A percentile compares a stretch with the other conserved stretches of the same genome.
phyloP scores from a whole-genome alignment of 2,797 vertebrate genomes.

The Margarornis squamiger region DNA sequence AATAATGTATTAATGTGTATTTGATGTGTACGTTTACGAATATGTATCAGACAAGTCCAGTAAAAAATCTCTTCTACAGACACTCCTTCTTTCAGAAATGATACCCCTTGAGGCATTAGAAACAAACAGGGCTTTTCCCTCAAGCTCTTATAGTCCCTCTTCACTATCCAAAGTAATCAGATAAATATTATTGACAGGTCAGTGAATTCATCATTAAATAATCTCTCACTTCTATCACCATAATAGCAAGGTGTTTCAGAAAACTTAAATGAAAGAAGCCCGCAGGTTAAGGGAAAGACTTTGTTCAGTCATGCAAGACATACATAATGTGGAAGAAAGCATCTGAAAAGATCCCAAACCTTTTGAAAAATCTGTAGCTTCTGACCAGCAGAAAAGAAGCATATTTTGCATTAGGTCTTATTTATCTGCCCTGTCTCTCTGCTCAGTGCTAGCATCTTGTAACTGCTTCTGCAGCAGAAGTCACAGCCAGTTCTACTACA shows the following conservation, averaged over 20 bases:
- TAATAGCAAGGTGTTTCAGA: constrained; percentile 4
- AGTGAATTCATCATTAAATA: constrained; percentile 52
- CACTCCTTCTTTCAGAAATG: constrained; percentile 7
- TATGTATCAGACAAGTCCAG: constrained; percentile 34
- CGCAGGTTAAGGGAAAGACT: not conserved
- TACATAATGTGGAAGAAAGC: constrained; percentile 18
- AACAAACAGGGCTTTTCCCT: constrained; percentile 51
- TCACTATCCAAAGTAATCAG: constrained; percentile 43
- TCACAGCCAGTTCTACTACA: not conserved
- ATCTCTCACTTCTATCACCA: constrained; percentile 32
- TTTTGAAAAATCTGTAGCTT: constrained; percentile 6
- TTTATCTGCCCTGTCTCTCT: not conserved
- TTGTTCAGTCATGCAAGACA: not conserved
- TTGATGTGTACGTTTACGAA: constrained; percentile 56
- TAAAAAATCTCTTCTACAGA: constrained; percentile 27
- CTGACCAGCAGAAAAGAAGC: constrained; percentile 15
- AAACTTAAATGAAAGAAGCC: constrained; percentile 24
- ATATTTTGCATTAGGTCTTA: constrained; percentile 7
- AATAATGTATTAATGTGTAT: constrained; percentile 64
- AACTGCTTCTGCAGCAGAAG: not conserved
- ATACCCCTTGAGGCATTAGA: constrained; percentile 57
- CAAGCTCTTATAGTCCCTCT: constrained; percentile 18
- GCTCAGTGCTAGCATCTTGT: not conserved
- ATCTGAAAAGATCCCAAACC: not conserved
- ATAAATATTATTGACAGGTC: constrained; percentile 45